These are phyloP conservation scores for Phoxinus dragarum DNA, from an alignment of 2,797 vertebrate species.

Conservation along the genomic window DNA sequence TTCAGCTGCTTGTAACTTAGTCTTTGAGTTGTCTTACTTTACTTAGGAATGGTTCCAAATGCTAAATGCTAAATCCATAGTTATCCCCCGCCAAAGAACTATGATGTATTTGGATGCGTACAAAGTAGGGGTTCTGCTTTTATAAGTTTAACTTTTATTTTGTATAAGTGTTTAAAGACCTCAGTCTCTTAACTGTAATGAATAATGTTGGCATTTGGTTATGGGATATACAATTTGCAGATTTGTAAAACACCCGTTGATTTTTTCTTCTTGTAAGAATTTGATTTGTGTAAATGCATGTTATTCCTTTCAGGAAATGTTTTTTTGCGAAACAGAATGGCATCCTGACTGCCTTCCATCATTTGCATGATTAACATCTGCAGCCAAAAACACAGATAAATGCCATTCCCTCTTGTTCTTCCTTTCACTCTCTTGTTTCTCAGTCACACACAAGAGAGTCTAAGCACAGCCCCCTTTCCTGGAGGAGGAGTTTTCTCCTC, in stretches of 20 bases:
- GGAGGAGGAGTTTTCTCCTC: slow-evolving; percentile 35
- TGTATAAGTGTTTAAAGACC: neutral
- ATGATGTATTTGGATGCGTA: neutral
- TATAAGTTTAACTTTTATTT: neutral
- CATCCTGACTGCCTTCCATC: neutral
- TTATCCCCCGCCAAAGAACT: neutral
- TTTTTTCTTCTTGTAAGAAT: neutral
- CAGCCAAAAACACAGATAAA: slow-evolving; percentile 2
- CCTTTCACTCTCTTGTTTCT: slow-evolving; percentile 19
- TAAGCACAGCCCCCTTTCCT: slow-evolving; percentile 35
- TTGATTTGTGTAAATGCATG: neutral
- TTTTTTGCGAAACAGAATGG: neutral
- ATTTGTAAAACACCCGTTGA: neutral
- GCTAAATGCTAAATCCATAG: neutral
- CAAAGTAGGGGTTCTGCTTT: neutral
- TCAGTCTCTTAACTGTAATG: neutral
- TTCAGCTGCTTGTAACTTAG: neutral
- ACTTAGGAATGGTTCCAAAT: neutral
- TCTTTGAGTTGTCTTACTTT: neutral
- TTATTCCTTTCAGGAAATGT: slow-evolving; percentile 25
- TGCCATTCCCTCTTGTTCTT: neutral
- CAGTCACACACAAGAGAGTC: slow-evolving; percentile 13
- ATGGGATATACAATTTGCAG: neutral
- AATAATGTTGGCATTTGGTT: neutral
- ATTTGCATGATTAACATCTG: neutral